These are phyloP conservation scores for Notolabrus celidotus DNA, from an alignment of 2,797 vertebrate genomes.

Conservation along the genomic window DNA sequence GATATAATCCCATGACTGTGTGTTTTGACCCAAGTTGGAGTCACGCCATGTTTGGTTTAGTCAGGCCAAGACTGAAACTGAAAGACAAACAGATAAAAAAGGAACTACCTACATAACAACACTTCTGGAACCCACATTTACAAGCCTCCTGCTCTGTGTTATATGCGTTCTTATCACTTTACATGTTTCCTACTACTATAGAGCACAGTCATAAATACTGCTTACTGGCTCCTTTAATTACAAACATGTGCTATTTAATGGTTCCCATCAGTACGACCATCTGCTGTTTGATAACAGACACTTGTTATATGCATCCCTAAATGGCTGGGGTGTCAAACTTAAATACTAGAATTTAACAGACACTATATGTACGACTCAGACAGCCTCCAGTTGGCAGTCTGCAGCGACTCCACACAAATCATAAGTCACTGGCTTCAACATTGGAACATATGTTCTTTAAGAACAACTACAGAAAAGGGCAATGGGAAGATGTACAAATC, in stretches of 20 bases:
- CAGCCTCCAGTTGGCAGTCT: slow-evolving; percentile 13
- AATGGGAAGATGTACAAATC: neutral
- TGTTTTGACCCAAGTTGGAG: too few relatives aligned
- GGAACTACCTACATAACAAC: too few relatives aligned
- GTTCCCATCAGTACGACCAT: slow-evolving; percentile 56
- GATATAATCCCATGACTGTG: too few relatives aligned
- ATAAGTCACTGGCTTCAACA: slow-evolving; percentile 8
- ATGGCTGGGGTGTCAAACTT: slow-evolving; percentile 27
- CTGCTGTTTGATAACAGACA: slow-evolving; percentile 54
- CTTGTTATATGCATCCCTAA: slow-evolving; percentile 29
- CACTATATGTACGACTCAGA: neutral
- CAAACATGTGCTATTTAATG: slow-evolving; percentile 58
- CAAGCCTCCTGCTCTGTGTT: too few relatives aligned
- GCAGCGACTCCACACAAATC: slow-evolving; percentile 1
- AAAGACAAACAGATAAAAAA: too few relatives aligned
- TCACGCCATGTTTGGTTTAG: too few relatives aligned
- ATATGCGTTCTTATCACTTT: slow-evolving; percentile 37
- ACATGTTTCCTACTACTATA: slow-evolving; percentile 43
- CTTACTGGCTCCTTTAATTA: slow-evolving; percentile 64
- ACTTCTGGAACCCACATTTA: too few relatives aligned
- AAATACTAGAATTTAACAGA: slow-evolving; percentile 30
- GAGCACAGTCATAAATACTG: slow-evolving; percentile 47
- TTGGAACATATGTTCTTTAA: slow-evolving; percentile 4
- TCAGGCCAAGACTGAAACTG: too few relatives aligned
- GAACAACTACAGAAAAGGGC: neutral